Evolutionary conservation across 2,888 invertebrate genomes (phyloP).

Genomic region (Hecatera dysodea): DNA sequence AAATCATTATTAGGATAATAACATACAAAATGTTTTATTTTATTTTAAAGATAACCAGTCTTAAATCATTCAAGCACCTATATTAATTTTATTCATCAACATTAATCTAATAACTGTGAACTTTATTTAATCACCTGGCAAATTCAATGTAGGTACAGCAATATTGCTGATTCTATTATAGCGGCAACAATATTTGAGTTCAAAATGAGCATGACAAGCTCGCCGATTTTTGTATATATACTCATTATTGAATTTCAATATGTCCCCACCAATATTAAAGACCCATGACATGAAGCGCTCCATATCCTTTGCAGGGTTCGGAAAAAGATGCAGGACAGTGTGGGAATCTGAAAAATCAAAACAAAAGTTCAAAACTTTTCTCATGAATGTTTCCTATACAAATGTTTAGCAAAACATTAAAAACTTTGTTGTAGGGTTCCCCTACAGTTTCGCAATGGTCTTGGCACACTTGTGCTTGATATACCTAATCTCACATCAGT

Average conservation of each 20-base stretch:
- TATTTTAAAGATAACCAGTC: too few species aligned
- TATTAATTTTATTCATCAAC: constrained; percentile 2
- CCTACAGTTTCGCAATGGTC: too few species aligned
- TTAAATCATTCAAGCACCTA: not conserved
- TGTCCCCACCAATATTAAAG: constrained; percentile 12
- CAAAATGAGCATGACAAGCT: constrained; percentile 13
- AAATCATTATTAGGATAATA: too few species aligned
- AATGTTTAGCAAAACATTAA: too few species aligned
- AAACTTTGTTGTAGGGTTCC: too few species aligned
- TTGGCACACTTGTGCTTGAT: too few species aligned
- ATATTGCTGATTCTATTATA: constrained; percentile 8
- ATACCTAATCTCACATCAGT: too few species aligned
- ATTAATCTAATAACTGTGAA: constrained; percentile 1
- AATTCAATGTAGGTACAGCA: constrained; percentile 12
- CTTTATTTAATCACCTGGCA: constrained; percentile 3
- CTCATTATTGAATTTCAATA: constrained; percentile 6
- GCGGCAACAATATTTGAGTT: constrained; percentile 8
- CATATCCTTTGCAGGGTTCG: constrained; percentile 4
- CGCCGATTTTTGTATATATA: constrained; percentile 5
- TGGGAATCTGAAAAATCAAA: constrained; percentile 6
- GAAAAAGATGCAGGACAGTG: constrained; percentile 4
- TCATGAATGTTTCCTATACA: too few species aligned
- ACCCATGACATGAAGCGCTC: constrained; percentile 10
- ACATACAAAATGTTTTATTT: too few species aligned
- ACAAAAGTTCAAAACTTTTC: not conserved